Evolutionary conservation across 1,140 invertebrate genomes (phyloP).

Genomic region (Panulirus ornatus): DNA sequence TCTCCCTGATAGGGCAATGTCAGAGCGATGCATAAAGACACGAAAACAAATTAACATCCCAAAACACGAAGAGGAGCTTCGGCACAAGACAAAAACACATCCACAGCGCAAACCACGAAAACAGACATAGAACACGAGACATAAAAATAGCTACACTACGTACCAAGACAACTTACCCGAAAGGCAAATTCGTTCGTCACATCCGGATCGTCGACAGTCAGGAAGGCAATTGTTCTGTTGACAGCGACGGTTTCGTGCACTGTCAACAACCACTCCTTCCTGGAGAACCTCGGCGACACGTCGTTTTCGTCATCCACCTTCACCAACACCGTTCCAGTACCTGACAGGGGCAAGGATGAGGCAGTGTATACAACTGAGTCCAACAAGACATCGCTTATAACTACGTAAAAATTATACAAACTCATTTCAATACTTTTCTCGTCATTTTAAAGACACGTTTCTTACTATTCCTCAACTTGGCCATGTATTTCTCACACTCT

Average conservation of each 20-base stretch:
- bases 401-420: too few relatives aligned
- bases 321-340: slow-evolving; percentile 83
- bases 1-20: too few relatives aligned
- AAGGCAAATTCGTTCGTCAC: slow-evolving; percentile 91
- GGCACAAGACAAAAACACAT: too few relatives aligned
- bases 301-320: slow-evolving; percentile 95
- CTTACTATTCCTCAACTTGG: too few relatives aligned
- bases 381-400: too few relatives aligned
- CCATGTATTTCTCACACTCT: too few relatives aligned
- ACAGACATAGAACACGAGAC: neutral
- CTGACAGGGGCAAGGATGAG: slow-evolving; percentile 15
- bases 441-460: too few relatives aligned
- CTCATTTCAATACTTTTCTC: too few relatives aligned
- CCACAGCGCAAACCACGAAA: neutral
- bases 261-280: slow-evolving; percentile 88
- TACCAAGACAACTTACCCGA: slow-evolving; percentile 81
- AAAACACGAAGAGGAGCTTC: too few relatives aligned
- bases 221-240: slow-evolving; percentile 86
- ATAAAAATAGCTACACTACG: neutral
- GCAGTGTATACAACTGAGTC: too few relatives aligned
- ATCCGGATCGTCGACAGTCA: slow-evolving; percentile 91
- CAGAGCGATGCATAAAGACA: too few relatives aligned
- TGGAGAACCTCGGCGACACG: slow-evolving; percentile 90
- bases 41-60: too few relatives aligned
- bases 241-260: slow-evolving; percentile 91